Conservation (phyloP, 2,888 invertebrate species). For the Papilio protenor region DNA sequence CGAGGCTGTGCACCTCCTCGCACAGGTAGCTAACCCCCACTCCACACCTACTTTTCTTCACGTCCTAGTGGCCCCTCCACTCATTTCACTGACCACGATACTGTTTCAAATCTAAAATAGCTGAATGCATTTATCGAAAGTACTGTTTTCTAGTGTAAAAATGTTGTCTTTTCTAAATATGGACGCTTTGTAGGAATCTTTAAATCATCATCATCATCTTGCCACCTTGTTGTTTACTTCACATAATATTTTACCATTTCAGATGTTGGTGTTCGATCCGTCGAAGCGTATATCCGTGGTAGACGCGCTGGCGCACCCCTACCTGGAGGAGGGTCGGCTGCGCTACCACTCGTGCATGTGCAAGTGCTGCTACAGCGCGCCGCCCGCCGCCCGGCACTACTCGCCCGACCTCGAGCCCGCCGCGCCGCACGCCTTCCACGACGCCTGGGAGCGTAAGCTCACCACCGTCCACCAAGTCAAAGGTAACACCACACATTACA, state of each 20-base stretch:
- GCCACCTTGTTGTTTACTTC: neutral
- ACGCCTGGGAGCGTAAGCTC: conserved; percentile 98
- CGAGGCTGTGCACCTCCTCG: conserved; percentile 98
- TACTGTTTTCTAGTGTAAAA: neutral
- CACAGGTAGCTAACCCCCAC: conserved; percentile 65
- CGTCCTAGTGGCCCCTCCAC: neutral
- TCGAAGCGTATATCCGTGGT: conserved; percentile 97
- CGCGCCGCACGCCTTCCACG: conserved; percentile 96
- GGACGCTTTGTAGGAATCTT: neutral
- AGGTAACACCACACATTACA: conserved; percentile 84
- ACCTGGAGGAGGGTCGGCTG: conserved; percentile 98
- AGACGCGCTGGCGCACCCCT: conserved; percentile 98
- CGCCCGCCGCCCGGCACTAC: conserved; percentile 89
- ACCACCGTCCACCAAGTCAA: conserved; percentile 97
- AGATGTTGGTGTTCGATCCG: conserved; percentile 99
- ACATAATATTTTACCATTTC: conserved; percentile 56
- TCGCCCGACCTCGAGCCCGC: conserved; percentile 96
- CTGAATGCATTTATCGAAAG: neutral
- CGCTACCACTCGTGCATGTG: conserved; percentile 95
- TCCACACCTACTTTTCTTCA: conserved; percentile 61
- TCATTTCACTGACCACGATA: neutral
- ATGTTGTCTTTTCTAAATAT: conserved; percentile 83
- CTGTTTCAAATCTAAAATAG: neutral
- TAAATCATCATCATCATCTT: neutral
- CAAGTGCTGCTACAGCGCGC: conserved; percentile 93